A percentile compares a stretch with the other conserved stretches of the same genome.
phyloP scores from a whole-genome alignment of 2,113 vertebrate genomes.

The Tursiops truncatus region DNA sequence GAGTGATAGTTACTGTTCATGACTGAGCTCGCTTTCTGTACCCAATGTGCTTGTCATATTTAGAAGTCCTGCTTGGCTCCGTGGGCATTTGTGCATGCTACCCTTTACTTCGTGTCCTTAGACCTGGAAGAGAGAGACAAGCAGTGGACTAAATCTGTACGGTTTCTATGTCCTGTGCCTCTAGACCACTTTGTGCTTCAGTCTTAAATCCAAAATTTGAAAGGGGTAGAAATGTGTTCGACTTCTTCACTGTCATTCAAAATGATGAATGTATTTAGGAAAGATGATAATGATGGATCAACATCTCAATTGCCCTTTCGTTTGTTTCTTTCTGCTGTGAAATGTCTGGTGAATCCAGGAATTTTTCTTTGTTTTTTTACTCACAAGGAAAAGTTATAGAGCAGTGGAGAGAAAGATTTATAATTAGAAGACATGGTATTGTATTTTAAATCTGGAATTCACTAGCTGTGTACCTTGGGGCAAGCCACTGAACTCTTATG shows the following conservation, averaged over 20 bases:
- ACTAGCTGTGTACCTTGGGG: background rate
- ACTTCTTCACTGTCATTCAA: background rate
- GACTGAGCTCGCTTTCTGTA: background rate
- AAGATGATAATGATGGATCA: background rate
- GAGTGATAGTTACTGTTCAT: background rate
- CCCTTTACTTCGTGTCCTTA: background rate
- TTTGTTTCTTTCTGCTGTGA: slow-evolving; percentile 7
- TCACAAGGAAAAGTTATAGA: background rate
- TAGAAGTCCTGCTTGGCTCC: background rate
- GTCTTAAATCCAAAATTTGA: background rate
- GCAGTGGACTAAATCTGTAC: no score
- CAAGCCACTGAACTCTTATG: background rate
- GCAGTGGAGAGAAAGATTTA: background rate
- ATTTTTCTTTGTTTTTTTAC: background rate
- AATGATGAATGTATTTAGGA: background rate
- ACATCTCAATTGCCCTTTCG: background rate
- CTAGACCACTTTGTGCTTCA: background rate
- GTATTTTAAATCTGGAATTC: background rate
- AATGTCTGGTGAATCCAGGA: background rate
- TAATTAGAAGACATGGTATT: background rate
- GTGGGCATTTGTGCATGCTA: background rate
- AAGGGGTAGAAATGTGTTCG: background rate
- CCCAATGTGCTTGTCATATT: background rate
- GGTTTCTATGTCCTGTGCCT: background rate
- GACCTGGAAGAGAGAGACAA: background rate